Percentiles rank a stretch among this genome's conserved stretches.
Evolutionary conservation across 2,888 invertebrate genomes (phyloP).

Genomic region (Pristionchus entomophagus): DNA sequence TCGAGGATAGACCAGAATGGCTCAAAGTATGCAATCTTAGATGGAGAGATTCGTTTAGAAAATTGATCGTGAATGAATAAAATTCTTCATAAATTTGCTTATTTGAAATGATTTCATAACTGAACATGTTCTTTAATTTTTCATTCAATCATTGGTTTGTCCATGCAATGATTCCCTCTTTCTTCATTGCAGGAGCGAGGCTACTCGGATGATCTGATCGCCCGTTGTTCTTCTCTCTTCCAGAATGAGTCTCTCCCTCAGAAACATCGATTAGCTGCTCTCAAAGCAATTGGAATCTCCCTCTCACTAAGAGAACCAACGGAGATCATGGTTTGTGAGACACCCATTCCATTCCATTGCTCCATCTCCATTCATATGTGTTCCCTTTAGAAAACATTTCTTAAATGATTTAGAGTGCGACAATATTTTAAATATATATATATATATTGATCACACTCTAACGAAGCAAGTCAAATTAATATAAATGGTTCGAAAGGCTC

Average conservation of each 20-base stretch:
- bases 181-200: constrained; percentile 5
- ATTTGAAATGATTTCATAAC: neutral
- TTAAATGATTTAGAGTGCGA: too few relatives aligned
- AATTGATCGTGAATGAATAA: neutral
- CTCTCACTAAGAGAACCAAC: constrained; percentile 53
- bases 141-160: neutral
- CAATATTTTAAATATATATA: too few relatives aligned
- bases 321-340: constrained; percentile 54
- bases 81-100: neutral
- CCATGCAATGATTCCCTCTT: neutral
- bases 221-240: constrained; percentile 40
- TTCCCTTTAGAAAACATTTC: too few relatives aligned
- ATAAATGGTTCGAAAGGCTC: neutral
- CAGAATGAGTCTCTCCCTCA: constrained; percentile 37
- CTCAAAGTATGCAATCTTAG: constrained; percentile 48
- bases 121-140: neutral
- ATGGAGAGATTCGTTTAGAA: too few relatives aligned
- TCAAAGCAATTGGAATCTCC: constrained; percentile 63
- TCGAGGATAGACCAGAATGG: constrained; percentile 52
- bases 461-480: too few relatives aligned
- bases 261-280: constrained; percentile 53
- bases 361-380: too few relatives aligned
- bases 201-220: neutral
- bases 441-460: too few relatives aligned
- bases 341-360: too few relatives aligned